phyloP scores from a whole-genome alignment of 2,888 invertebrate species.

The Trissolcus japonicus region DNA sequence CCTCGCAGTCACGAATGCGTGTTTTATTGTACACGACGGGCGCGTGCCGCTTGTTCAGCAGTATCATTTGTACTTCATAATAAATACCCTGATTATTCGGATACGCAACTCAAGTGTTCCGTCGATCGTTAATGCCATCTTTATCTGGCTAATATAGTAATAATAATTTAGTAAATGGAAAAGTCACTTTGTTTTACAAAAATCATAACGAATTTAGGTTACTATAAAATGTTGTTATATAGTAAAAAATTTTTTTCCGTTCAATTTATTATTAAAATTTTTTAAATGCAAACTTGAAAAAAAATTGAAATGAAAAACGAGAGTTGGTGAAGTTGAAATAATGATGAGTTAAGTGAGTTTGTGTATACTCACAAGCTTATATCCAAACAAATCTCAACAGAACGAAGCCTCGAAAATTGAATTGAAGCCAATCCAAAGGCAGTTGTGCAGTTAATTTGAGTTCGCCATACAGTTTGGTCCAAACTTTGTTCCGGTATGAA shows the following conservation, averaged over 20 bases:
- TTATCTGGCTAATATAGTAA: constrained; percentile 24
- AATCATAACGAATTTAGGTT: too few species aligned
- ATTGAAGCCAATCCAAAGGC: constrained; percentile 33
- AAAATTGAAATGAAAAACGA: constrained; percentile 18
- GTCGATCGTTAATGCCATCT: constrained; percentile 21
- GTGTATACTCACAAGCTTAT: neutral
- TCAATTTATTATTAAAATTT: too few species aligned
- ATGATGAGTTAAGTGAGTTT: constrained; percentile 8
- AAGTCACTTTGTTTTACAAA: neutral
- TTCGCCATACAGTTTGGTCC: constrained; percentile 33
- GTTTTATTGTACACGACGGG: constrained; percentile 48
- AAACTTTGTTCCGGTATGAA: constrained; percentile 20
- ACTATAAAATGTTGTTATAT: too few species aligned
- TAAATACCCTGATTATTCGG: constrained; percentile 41
- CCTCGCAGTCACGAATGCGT: constrained; percentile 55
- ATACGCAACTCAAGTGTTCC: constrained; percentile 30
- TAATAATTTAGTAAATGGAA: neutral
- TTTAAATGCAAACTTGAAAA: too few species aligned
- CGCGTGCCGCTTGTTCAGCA: constrained; percentile 52
- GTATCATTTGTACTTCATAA: constrained; percentile 43
- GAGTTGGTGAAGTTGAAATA: constrained; percentile 30
- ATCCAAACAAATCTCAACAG: constrained; percentile 37
- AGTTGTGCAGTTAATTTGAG: constrained; percentile 42
- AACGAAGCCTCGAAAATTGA: constrained; percentile 36
- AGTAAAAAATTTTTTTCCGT: too few species aligned